Conservation (phyloP, 2,888 invertebrate genomes). For the Oscheius sp. region DNA sequence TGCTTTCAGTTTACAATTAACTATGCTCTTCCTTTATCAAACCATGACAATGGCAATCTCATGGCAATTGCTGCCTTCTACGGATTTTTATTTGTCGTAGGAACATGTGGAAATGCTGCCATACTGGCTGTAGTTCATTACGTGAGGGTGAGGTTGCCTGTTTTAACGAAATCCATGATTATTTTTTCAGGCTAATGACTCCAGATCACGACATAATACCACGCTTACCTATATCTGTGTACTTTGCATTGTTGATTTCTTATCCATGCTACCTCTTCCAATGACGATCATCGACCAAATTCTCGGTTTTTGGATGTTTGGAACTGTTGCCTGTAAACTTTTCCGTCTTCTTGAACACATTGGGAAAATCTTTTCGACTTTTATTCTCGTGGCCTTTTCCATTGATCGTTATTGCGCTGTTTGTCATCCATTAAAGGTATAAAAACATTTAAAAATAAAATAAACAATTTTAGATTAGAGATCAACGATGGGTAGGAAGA, state of each 20-base stretch:
- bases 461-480: slow-evolving; percentile 45
- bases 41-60: slow-evolving; percentile 47
- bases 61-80: slow-evolving; percentile 75
- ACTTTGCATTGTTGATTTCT: slow-evolving; percentile 66
- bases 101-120: slow-evolving; percentile 72
- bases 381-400: slow-evolving; percentile 56
- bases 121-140: slow-evolving; percentile 60
- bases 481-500: neutral
- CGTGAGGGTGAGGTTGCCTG: slow-evolving; percentile 38
- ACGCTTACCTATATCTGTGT: slow-evolving; percentile 68
- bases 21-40: slow-evolving; percentile 51
- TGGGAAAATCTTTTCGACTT: slow-evolving; percentile 60
- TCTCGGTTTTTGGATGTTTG: slow-evolving; percentile 70
- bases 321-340: slow-evolving; percentile 68
- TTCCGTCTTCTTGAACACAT: slow-evolving; percentile 70
- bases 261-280: slow-evolving; percentile 65
- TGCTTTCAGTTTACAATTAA: slow-evolving; percentile 46
- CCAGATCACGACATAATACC: slow-evolving; percentile 59
- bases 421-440: slow-evolving; percentile 54
- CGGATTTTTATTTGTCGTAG: slow-evolving; percentile 73
- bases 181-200: slow-evolving; percentile 4
- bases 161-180: neutral
- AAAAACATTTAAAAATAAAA: neutral
- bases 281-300: slow-evolving; percentile 70
- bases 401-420: slow-evolving; percentile 58